A percentile compares a stretch with the other conserved stretches of the same genome.
Evolutionary conservation across 2,113 vertebrate species (phyloP).

Genomic region (Rhabdomys dilectus): DNA sequence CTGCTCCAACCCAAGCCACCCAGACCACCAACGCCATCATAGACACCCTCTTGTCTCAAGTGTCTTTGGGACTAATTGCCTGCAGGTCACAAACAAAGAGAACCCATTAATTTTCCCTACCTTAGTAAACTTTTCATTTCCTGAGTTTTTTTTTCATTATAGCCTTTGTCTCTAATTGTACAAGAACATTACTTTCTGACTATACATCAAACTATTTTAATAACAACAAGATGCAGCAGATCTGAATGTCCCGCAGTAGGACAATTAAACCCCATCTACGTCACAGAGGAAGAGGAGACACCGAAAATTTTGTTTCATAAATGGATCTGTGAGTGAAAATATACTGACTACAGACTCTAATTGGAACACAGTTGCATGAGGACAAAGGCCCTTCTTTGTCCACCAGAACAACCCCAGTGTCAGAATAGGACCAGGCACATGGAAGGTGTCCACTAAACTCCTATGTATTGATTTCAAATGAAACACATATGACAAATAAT

Average conservation of each 20-base stretch:
- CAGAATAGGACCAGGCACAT: background rate
- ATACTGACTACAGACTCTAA: background rate
- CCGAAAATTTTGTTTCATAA: background rate
- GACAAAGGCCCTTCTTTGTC: background rate
- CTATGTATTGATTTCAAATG: background rate
- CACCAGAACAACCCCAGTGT: background rate
- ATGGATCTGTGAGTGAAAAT: background rate
- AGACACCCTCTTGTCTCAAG: background rate
- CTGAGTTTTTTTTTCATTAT: background rate
- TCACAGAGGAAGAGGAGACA: background rate
- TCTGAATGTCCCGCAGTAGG: slow-evolving; percentile 14
- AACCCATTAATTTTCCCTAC: slow-evolving; percentile 7
- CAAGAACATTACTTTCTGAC: slow-evolving; percentile 4
- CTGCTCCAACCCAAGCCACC: background rate
- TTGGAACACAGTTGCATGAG: background rate
- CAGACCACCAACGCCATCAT: slow-evolving; percentile 21
- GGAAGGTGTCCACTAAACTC: background rate
- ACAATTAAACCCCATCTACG: background rate
- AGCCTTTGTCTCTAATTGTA: background rate
- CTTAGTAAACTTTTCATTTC: slow-evolving; percentile 33
- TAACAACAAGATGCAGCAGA: background rate
- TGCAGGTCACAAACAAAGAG: slow-evolving; percentile 33
- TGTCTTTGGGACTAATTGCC: slow-evolving; percentile 51
- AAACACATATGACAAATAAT: slow-evolving; percentile 5
- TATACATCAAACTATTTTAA: background rate